Percentiles rank a stretch among this genome's conserved stretches.
These are phyloP conservation scores for Takifugu ocellatus DNA, from an alignment of 2,797 vertebrate genomes.

Conservation along the genomic window DNA sequence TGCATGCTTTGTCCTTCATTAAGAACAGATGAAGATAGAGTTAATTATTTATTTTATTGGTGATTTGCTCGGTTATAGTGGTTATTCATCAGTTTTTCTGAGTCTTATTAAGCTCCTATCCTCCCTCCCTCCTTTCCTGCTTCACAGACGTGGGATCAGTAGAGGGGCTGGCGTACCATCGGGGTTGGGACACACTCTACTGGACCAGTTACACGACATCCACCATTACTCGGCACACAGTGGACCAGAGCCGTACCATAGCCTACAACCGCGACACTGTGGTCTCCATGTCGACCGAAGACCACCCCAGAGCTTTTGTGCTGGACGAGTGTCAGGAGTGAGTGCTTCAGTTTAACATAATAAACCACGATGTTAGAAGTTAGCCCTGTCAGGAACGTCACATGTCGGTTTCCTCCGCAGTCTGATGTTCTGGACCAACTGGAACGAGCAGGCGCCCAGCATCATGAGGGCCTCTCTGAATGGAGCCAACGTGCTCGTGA, in stretches of 20 bases:
- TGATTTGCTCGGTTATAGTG: too few species aligned
- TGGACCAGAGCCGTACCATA: slow-evolving; percentile 87
- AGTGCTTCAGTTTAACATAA: slow-evolving; percentile 52
- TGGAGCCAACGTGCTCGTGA: slow-evolving; percentile 89
- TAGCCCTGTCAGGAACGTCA: too few species aligned
- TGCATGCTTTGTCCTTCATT: slow-evolving; percentile 4
- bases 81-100: not conserved
- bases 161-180: slow-evolving; percentile 94
- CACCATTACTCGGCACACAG: slow-evolving; percentile 95
- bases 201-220: slow-evolving; percentile 99
- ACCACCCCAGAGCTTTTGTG: slow-evolving; percentile 95
- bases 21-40: too few species aligned
- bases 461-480: slow-evolving; percentile 94
- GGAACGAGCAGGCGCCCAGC: slow-evolving; percentile 95
- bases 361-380: too few species aligned
- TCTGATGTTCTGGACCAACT: slow-evolving; percentile 99
- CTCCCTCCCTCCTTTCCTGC: slow-evolving; percentile 17
- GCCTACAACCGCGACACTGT: slow-evolving; percentile 93
- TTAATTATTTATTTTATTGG: too few species aligned
- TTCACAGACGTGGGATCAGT: slow-evolving; percentile 91
- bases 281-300: slow-evolving; percentile 96
- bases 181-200: slow-evolving; percentile 93
- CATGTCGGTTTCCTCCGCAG: slow-evolving; percentile 55
- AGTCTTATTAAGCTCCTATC: not conserved
- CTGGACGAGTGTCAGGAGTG: slow-evolving; percentile 97